Base-by-base conservation (phyloP, 2,797 vertebrate genomes). In the Ceryle rudis region DNA sequence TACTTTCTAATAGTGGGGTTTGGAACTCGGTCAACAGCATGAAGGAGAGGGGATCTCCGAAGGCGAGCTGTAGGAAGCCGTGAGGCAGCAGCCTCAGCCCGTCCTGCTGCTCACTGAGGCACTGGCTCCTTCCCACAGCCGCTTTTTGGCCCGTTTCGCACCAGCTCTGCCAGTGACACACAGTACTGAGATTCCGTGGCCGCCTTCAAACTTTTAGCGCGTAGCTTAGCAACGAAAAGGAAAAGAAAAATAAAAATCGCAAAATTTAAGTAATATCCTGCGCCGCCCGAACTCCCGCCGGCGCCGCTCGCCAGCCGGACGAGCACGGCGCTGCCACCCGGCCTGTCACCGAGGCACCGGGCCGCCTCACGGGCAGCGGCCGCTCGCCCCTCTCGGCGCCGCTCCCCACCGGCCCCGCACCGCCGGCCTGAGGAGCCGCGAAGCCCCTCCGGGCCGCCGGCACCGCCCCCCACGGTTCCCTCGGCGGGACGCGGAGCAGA, bases 1-100 rank as follows among this genome's bases (percentile, higher is more conserved):
- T 91, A 95, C 97, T 97, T 96, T 97, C 95, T 95, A 96, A 94
- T 74, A 94, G 97, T 35, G 96, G 18, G 95, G 95, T 93, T 75
- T 96, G 95, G 93, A 96, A 78, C 61, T 25, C 86, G 61, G 77
- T 94, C 96, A 94, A 46, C 81, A 49, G 65, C 92, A 41, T 58
- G 89, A 80, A 52, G 65, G 29, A 14, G 54, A 85, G 65, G 3
- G 39, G 22, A 7, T 21, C 52, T 33, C 62, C 83, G 25, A 39
- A 46, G 1, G 23, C 23, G n/a, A 33, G 25, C 3, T 23, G 52
- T 1, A 33, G 39, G 73, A 31, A 78, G 66, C 52, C 14, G 26
- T 1, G 42, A 28, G 37, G 66, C 25, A 17, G 55, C 55, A 5
- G 70, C 52, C 85, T 55, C 73, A 16, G 81, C 61, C 70, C 23